Percentiles rank a stretch among this genome's conserved stretches.
Evolutionary conservation across 2,113 vertebrate species (phyloP).

Genomic region (Hippocampus abdominalis): DNA sequence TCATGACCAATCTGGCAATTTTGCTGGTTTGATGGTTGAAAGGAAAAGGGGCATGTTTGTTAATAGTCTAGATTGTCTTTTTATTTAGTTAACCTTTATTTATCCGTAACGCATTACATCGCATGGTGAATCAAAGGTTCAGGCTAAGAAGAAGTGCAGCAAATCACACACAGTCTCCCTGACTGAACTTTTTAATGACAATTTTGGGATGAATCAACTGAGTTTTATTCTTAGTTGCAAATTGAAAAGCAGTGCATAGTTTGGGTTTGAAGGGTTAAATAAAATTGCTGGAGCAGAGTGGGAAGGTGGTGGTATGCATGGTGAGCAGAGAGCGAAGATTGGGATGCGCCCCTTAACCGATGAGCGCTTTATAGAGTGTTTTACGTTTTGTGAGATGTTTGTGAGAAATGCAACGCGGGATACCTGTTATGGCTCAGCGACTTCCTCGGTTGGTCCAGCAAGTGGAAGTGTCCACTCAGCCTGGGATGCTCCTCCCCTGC

Average conservation of each 20-base stretch:
- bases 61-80: background rate
- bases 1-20: background rate
- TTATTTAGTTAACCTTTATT: background rate
- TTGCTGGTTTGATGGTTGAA: background rate
- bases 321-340: no score
- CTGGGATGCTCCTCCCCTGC: conserved; percentile 49
- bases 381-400: background rate
- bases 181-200: no score
- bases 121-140: no score
- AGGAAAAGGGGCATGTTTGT: background rate
- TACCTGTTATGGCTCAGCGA: background rate
- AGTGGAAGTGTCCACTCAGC: background rate
- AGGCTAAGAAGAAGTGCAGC: background rate
- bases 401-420: background rate
- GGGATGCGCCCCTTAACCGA: no score
- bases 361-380: no score
- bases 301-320: no score
- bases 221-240: no score
- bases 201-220: no score
- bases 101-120: background rate
- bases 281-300: no score
- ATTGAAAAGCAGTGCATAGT: no score
- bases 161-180: background rate
- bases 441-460: background rate
- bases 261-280: no score